These are phyloP conservation scores for Scartelaos histophorus DNA, from an alignment of 2,113 vertebrate genomes.

Conservation along the genomic window DNA sequence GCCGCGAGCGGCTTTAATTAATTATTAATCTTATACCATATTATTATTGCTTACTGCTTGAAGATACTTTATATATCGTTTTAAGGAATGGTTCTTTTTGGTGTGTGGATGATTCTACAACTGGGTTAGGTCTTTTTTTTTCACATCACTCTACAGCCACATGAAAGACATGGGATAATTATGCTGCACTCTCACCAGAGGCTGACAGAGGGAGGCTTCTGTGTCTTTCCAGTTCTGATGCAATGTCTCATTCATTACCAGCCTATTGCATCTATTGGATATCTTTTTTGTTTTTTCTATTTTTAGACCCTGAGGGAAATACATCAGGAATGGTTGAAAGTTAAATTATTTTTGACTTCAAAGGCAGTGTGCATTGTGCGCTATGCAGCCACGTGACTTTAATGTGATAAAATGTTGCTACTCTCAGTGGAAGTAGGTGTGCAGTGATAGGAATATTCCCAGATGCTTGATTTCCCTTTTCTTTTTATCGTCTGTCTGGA, in stretches of 20 bases:
- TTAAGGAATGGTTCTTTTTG: constrained; percentile 22
- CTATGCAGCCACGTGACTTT: constrained; percentile 11
- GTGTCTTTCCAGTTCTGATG: constrained; percentile 52
- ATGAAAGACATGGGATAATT: constrained; percentile 42
- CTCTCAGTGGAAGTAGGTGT: constrained; percentile 46
- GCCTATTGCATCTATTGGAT: constrained; percentile 42
- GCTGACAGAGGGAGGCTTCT: constrained; percentile 41
- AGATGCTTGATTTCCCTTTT: constrained; percentile 6
- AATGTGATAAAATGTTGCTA: constrained; percentile 38
- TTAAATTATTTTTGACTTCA: constrained; percentile 19
- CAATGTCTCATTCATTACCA: constrained; percentile 65
- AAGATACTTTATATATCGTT: not conserved
- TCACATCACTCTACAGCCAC: constrained; percentile 43
- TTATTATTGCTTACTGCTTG: not conserved
- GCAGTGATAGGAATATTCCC: constrained; percentile 25
- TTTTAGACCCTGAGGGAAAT: constrained; percentile 33
- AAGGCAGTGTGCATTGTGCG: not conserved
- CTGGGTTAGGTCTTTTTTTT: not conserved
- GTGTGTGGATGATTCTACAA: constrained; percentile 13
- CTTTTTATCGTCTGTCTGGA: constrained; percentile 51
- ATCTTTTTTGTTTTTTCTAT: not conserved
- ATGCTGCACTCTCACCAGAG: constrained; percentile 36
- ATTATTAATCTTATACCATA: too few species aligned
- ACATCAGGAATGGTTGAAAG: constrained; percentile 32
- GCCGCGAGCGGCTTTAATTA: too few species aligned